Evolutionary conservation across 2,888 invertebrate genomes (phyloP).

Genomic region (Heliconius ethilla): DNA sequence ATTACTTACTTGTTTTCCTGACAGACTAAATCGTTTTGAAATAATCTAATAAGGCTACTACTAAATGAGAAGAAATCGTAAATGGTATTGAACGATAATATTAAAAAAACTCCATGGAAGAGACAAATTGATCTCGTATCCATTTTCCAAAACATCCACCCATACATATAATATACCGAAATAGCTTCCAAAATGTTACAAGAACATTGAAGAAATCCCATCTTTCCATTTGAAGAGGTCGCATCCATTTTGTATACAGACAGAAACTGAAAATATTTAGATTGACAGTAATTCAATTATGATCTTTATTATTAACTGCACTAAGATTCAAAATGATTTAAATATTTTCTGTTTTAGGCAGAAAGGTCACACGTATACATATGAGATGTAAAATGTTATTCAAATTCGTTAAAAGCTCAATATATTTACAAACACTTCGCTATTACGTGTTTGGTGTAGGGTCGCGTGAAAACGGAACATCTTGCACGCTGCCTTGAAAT

Average conservation of each 20-base stretch:
- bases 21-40: no score
- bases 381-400: constrained; percentile 41
- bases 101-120: not conserved
- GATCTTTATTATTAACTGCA: constrained; percentile 20
- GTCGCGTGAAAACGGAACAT: constrained; percentile 24
- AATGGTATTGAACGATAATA: no score
- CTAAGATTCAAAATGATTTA: constrained; percentile 20
- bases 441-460: constrained; percentile 39
- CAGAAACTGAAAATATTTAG: constrained; percentile 17
- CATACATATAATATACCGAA: not conserved
- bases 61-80: no score
- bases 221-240: constrained; percentile 35
- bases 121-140: not conserved
- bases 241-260: constrained; percentile 29
- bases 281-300: not conserved
- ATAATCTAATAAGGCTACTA: no score
- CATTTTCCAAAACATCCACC: constrained; percentile 10
- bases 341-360: not conserved
- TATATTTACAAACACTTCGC: constrained; percentile 47
- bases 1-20: no score
- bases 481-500: constrained; percentile 22
- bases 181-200: constrained; percentile 29
- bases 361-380: constrained; percentile 29
- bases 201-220: constrained; percentile 32
- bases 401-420: constrained; percentile 48